Conservation (phyloP, 2,888 invertebrate species). For the Drosophila picticornis region DNA sequence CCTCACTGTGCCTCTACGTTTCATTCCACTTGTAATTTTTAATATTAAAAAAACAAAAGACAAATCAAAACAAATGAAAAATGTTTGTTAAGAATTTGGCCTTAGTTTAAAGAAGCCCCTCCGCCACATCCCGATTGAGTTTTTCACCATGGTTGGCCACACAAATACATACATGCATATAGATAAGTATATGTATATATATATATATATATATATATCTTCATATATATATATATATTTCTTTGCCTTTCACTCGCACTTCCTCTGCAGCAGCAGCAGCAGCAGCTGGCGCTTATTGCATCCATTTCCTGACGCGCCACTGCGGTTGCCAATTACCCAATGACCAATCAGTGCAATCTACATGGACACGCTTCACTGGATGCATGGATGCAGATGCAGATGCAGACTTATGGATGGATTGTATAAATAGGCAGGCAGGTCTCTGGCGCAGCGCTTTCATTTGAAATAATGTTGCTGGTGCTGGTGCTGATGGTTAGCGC, state of each 20-base stretch:
- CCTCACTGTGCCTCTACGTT: background rate
- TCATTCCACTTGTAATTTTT: conserved; percentile 42
- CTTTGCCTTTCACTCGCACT: conserved; percentile 64
- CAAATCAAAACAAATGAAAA: conserved; percentile 4
- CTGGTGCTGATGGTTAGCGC: conserved; percentile 37
- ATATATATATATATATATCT: background rate
- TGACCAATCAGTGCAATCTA: conserved; percentile 27
- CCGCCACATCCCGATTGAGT: conserved; percentile 11
- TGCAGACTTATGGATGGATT: background rate
- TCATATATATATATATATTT: background rate
- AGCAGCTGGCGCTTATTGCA: conserved; percentile 34
- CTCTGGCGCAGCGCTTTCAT: conserved; percentile 14
- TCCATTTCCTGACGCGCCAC: conserved; percentile 44
- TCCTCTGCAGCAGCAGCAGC: conserved; percentile 47
- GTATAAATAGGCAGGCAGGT: conserved; percentile 35
- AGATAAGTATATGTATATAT: background rate
- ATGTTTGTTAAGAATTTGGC: conserved; percentile 27
- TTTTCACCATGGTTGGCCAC: conserved; percentile 60
- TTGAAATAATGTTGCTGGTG: conserved; percentile 51
- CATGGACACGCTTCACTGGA: conserved; percentile 36
- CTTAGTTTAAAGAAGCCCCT: conserved; percentile 49
- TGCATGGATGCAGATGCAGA: background rate
- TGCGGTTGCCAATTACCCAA: conserved; percentile 45
- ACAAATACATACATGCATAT: background rate
- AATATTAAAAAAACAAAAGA: background rate